Evolutionary conservation across 2,113 vertebrate genomes (phyloP).

Genomic region (Nipponia nippon): DNA sequence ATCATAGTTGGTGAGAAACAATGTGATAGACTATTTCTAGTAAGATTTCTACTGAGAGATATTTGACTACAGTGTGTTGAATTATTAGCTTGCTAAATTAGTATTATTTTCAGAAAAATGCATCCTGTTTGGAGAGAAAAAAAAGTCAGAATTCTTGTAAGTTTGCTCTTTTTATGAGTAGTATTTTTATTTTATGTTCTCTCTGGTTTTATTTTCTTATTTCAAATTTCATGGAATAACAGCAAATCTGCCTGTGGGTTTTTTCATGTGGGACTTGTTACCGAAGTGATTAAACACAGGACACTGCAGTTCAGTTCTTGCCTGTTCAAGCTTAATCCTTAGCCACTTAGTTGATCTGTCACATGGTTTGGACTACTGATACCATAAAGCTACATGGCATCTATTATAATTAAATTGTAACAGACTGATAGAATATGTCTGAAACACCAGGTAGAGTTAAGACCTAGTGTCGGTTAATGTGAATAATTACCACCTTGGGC

Average conservation of each 20-base stretch:
- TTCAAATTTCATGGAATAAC: neutral
- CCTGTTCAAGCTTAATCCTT: slow-evolving; percentile 15
- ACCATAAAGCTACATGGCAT: neutral
- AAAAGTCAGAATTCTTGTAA: neutral
- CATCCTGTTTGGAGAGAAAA: neutral
- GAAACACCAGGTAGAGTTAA: neutral
- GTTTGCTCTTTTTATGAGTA: neutral
- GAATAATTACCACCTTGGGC: neutral
- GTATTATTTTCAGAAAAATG: neutral
- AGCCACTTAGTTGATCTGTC: neutral
- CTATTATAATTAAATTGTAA: slow-evolving; percentile 12
- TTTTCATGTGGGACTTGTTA: neutral
- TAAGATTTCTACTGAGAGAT: neutral
- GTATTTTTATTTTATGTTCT: neutral
- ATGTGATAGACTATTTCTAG: neutral
- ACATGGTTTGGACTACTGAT: neutral
- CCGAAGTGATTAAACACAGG: neutral
- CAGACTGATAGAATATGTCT: neutral
- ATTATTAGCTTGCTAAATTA: neutral
- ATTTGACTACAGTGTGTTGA: neutral
- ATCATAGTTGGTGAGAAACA: neutral
- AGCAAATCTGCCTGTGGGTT: neutral
- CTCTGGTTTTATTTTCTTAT: neutral
- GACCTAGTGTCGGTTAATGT: neutral
- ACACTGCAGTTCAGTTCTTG: neutral